Conservation (phyloP, 2,888 invertebrate genomes). For the Acleris holmiana region DNA sequence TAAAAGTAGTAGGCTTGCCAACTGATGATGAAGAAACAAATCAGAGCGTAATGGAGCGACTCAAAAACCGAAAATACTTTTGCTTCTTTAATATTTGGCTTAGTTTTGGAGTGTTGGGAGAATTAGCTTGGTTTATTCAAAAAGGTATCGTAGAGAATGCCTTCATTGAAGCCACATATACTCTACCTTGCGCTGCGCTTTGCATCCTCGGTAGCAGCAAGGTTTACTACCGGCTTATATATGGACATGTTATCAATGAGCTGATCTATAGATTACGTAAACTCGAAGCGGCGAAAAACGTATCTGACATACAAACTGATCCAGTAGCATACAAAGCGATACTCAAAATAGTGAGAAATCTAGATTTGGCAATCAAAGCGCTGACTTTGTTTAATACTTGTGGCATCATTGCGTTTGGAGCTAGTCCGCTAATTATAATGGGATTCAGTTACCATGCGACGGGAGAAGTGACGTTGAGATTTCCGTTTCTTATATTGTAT, state of each 20-base stretch:
- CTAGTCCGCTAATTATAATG: neutral
- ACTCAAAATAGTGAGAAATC: neutral
- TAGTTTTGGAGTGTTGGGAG: slow-evolving; percentile 12
- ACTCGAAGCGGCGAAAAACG: neutral
- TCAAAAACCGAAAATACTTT: neutral
- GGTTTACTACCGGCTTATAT: slow-evolving; percentile 41
- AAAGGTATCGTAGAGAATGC: slow-evolving; percentile 41
- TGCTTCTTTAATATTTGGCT: neutral
- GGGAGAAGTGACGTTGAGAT: neutral
- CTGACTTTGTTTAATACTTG: neutral
- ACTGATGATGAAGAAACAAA: slow-evolving; percentile 46
- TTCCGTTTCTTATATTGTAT: slow-evolving; percentile 42
- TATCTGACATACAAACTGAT: neutral
- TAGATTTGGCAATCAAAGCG: neutral
- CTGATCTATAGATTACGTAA: neutral
- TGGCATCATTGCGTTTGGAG: neutral
- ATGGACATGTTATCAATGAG: neutral
- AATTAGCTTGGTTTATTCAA: slow-evolving; percentile 45
- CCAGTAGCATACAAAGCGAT: neutral
- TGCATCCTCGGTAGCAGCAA: slow-evolving; percentile 51
- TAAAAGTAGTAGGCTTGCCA: slow-evolving; percentile 44
- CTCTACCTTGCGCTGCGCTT: slow-evolving; percentile 51
- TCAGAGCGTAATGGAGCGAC: slow-evolving; percentile 37
- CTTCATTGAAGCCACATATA: slow-evolving; percentile 50
- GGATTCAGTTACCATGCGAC: neutral